A percentile compares a stretch with the other conserved stretches of the same genome.
phyloP scores from a whole-genome alignment of 1,140 invertebrate genomes.

The Aporrectodea caliginosa region DNA sequence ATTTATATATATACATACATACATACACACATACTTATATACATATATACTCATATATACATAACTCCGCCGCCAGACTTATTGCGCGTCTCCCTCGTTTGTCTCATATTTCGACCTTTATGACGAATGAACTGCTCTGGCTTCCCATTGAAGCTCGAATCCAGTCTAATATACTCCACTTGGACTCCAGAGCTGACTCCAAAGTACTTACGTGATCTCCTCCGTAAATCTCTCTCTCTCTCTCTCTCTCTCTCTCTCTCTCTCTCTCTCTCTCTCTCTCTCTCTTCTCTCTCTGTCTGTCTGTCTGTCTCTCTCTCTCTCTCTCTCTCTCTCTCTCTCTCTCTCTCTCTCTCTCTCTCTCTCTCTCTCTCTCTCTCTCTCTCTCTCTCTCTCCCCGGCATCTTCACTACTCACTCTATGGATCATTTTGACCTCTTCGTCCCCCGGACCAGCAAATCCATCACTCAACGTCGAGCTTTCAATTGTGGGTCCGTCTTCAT shows the following conservation, averaged over 20 bases:
- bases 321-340: background rate
- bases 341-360: background rate
- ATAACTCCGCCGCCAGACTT: background rate
- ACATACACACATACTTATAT: no score
- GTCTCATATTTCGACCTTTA: background rate
- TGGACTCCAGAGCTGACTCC: no score
- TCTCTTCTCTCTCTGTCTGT: background rate
- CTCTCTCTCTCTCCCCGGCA: background rate
- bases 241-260: background rate
- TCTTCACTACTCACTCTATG: background rate
- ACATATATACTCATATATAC: background rate
- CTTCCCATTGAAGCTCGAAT: background rate
- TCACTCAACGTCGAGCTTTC: background rate
- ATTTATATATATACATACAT: no score
- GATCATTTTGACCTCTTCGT: background rate
- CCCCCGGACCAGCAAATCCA: background rate
- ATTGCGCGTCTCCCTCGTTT: background rate
- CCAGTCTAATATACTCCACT: background rate
- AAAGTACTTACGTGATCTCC: no score
- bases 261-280: background rate
- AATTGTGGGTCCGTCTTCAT: background rate
- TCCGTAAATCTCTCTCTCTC: background rate
- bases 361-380: background rate
- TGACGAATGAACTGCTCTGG: background rate
- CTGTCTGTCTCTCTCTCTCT: background rate